Base-by-base conservation (phyloP, 1,140 invertebrate genomes). In the Bombus superbus region DNA sequence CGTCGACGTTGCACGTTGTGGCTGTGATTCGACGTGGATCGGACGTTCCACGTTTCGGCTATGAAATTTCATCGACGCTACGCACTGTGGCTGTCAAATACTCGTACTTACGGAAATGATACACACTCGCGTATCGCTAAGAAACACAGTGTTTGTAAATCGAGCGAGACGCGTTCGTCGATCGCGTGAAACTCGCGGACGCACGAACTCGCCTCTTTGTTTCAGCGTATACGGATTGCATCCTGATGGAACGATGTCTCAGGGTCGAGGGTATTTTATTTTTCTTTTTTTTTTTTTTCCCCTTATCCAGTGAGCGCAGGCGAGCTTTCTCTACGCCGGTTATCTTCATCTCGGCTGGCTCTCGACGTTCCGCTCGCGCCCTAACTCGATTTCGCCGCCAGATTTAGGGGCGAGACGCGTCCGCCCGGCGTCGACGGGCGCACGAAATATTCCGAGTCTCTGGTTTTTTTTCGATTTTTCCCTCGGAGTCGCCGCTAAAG, bases 251-350 rank as follows among this genome's bases (percentile, higher is more conserved):
- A 47, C 44, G 35, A 42, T 13, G 69, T 85, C 68, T 64, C 44
- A 38, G 72, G 38, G 18, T 53, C 62, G 75, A 25, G 38, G 44
- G 22, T 72, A 80, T 89, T 88, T 32, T 32, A 32, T 32, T 32
- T 32, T 32, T 32, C 32, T 32, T 32, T 32, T 32, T 32, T 32
- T 32, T 32, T 89, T 79, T 85, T 88, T 18, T 15, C 72, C 66
- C n/a, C 83, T 88, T 89, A 88, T 89, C 86, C 88, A 81, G 81
- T 85, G 84, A 88, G 81, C 85, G 73, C 83, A 85, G 88, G 75
- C 80, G 62, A 44, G 13, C 40, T 25, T 44, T 42, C n/a, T 42
- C 77, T n/a, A 42, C 44, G 73, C 82, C 73, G 66, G 83, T 89
- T 89, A 89, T 89, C 87, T 89, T 89, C 87, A 89, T 89, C 88